These are phyloP conservation scores for Ginglymostoma cirratum DNA, from an alignment of 2,113 vertebrate genomes.

Conservation along the genomic window DNA sequence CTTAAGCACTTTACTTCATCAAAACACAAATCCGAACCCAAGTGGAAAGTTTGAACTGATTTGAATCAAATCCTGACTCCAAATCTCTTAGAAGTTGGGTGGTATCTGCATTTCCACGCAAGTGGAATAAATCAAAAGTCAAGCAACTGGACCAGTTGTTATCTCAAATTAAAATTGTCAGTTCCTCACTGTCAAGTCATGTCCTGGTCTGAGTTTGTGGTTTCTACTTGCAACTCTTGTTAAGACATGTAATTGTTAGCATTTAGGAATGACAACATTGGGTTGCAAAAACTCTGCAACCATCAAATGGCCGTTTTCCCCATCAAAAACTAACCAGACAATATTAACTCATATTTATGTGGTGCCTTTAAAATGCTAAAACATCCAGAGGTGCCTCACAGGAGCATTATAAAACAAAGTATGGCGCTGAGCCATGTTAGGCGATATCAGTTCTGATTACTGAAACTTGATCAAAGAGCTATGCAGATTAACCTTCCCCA, in stretches of 20 bases:
- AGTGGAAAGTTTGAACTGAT: neutral
- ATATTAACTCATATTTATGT: too few relatives aligned
- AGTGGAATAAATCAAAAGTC: neutral
- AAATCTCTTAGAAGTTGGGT: neutral
- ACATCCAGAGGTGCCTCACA: too few relatives aligned
- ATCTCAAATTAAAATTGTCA: neutral
- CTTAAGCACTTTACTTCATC: neutral
- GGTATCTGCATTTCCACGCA: neutral
- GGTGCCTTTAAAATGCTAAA: too few relatives aligned
- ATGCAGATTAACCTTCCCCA: too few relatives aligned
- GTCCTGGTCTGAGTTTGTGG: neutral
- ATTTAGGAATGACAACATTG: neutral
- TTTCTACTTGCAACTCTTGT: neutral
- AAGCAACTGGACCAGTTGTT: neutral
- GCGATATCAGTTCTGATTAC: too few relatives aligned
- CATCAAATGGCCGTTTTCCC: neutral
- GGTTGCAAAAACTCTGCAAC: neutral
- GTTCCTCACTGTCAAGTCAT: neutral
- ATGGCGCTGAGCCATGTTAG: too few relatives aligned
- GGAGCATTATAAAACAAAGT: too few relatives aligned
- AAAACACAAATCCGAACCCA: neutral
- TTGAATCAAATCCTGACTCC: too few relatives aligned
- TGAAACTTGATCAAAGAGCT: too few relatives aligned
- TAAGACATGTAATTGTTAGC: neutral
- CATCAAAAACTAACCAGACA: neutral